Evolutionary conservation across 92 coral and sea anemone genomes (phyloP), one percentile per base, ranked within the genome.

Genomic region (Bergia sp.): DNA sequence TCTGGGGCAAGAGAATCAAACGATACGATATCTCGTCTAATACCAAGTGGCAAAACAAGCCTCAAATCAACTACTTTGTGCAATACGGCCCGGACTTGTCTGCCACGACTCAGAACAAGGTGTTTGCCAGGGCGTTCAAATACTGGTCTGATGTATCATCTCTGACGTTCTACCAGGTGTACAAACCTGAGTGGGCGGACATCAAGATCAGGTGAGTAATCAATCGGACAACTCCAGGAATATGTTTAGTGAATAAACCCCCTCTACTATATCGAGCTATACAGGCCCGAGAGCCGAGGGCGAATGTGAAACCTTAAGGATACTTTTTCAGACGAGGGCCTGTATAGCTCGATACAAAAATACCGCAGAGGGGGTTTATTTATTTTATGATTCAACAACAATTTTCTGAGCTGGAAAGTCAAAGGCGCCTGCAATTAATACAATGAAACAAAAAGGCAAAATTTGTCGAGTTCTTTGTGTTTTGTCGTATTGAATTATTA

Each of bases 41-140:
- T 21, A 78, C 82, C 64, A 78, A 78, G 64, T 78, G 82, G 82
- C 58, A 38, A 3, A 78, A 78, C 82, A 78, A 78, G 42, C 82
- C 82, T 8, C 82, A 78, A 40, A 78, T 78, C 61, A 78, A 78
- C 64, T 78, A 78, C 4, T 78, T 45, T 8, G 58, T 78, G 13
- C 82, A 78, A 21, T 78, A 47, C 57, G 82, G 82, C 64, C 82
- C 82, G 15, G 82, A 78, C 39, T 47, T 78, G 38, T 10, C 82
- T 47, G 82, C 61, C 36, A 45, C 82, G 44, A 44, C 36, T 20
- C 82, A 78, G 64, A 78, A 47, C 55, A n/a, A 47, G 82, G 82
- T 78, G 11, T 78, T 78, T 47, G 82, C 82, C 80, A 76, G 53
- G 80, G 80, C 80, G 36, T 76, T 76, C n/a, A 76, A 76, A 13